Percentiles rank a stretch among this genome's conserved stretches.
Conservation (phyloP, 2,797 vertebrate genomes). For the Allobates femoralis region DNA sequence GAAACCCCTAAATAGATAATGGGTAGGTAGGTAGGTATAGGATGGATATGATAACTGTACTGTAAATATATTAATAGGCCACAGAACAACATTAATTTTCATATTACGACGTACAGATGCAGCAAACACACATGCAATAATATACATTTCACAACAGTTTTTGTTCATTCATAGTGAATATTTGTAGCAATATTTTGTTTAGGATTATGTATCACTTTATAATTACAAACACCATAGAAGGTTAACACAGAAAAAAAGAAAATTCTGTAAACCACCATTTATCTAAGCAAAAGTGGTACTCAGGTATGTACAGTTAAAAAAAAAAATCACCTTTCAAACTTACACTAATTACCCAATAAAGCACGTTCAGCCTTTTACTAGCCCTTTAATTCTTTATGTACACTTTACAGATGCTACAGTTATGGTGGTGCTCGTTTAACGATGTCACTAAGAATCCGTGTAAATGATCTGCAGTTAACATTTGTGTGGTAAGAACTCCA, state of each 20-base stretch:
- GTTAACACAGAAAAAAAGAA: neutral
- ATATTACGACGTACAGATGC: neutral
- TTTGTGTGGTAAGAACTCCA: neutral
- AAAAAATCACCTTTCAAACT: constrained; percentile 4
- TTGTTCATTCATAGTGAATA: neutral
- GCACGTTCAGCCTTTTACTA: neutral
- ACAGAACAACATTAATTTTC: neutral
- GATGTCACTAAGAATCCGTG: constrained; percentile 7
- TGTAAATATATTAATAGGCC: too few relatives aligned
- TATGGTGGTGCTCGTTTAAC: neutral
- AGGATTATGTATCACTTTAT: neutral
- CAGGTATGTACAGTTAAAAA: neutral
- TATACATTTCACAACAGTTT: neutral
- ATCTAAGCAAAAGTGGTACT: neutral
- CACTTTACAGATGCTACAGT: constrained; percentile 22
- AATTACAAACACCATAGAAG: neutral
- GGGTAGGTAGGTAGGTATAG: too few relatives aligned
- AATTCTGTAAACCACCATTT: neutral
- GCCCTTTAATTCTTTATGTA: constrained; percentile 38
- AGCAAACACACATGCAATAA: neutral
- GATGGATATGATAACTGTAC: too few relatives aligned
- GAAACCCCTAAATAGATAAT: too few relatives aligned
- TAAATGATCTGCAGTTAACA: constrained; percentile 18
- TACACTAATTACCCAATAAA: constrained; percentile 3
- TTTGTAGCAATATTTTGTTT: neutral